A percentile compares a stretch with the other conserved stretches of the same genome.
Evolutionary conservation across 1,140 invertebrate genomes (phyloP).

Genomic region (Drosophila repleta): DNA sequence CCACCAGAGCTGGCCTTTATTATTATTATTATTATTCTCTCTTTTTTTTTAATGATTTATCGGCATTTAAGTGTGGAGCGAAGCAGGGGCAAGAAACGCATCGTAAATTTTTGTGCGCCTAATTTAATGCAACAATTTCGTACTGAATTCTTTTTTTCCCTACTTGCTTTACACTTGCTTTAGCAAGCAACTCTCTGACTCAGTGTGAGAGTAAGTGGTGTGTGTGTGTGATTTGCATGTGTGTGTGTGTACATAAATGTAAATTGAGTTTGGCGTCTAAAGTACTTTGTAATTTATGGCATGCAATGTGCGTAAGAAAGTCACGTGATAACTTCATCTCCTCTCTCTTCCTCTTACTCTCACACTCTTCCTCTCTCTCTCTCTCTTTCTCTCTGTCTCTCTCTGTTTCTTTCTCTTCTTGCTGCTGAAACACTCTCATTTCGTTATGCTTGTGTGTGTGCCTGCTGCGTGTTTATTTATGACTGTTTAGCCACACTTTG

Average conservation of each 20-base stretch:
- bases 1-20: slow-evolving; percentile 22
- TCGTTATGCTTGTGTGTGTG: slow-evolving; percentile 42
- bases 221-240: slow-evolving; percentile 28
- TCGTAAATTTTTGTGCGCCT: slow-evolving; percentile 74
- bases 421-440: slow-evolving; percentile 36
- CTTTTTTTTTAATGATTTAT: slow-evolving; percentile 78
- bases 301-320: slow-evolving; percentile 79
- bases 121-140: slow-evolving; percentile 81
- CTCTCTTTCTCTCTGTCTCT: background rate
- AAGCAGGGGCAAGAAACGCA: slow-evolving; percentile 53
- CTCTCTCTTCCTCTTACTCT: slow-evolving; percentile 2
- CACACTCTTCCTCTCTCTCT: background rate
- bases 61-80: slow-evolving; percentile 70
- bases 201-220: slow-evolving; percentile 49
- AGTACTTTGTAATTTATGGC: slow-evolving; percentile 82
- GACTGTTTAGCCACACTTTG: slow-evolving; percentile 73
- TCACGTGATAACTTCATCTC: slow-evolving; percentile 78
- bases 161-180: slow-evolving; percentile 44
- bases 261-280: slow-evolving; percentile 80
- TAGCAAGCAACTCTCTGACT: background rate
- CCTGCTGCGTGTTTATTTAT: slow-evolving; percentile 63
- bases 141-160: background rate
- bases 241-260: slow-evolving; percentile 65
- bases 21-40: slow-evolving; percentile 35
- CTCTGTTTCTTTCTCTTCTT: background rate